phyloP scores from a whole-genome alignment of 1,140 invertebrate genomes.

The Drosophila sp. region DNA sequence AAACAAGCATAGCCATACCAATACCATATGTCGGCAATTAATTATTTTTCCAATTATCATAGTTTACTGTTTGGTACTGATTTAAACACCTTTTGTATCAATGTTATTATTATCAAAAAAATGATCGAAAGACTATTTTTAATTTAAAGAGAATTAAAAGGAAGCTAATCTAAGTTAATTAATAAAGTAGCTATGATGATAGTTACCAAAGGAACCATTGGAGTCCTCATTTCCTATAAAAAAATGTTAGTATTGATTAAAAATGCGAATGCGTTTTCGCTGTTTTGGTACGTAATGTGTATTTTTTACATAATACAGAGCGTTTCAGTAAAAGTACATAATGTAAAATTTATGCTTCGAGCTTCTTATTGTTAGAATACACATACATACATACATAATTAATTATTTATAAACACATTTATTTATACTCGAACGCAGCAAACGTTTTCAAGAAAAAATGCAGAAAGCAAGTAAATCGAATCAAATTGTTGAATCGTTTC shows the following conservation, averaged over 20 bases:
- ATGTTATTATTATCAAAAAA: too few relatives aligned
- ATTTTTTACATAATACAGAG: conserved; percentile 77
- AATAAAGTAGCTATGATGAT: too few relatives aligned
- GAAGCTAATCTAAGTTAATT: too few relatives aligned
- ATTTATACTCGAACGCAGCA: conserved; percentile 65
- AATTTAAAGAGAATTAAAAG: too few relatives aligned
- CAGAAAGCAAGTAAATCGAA: conserved; percentile 35
- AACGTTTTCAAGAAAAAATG: conserved; percentile 38
- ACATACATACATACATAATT: conserved; percentile 53
- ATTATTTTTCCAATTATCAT: not conserved
- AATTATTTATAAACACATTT: conserved; percentile 69
- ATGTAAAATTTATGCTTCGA: conserved; percentile 71
- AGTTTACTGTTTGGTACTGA: too few relatives aligned
- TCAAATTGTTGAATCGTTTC: conserved; percentile 7
- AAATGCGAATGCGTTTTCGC: conserved; percentile 9
- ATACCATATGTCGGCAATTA: conserved; percentile 6
- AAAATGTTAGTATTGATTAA: conserved; percentile 17
- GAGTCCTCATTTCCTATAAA: not conserved
- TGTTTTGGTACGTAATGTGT: conserved; percentile 65
- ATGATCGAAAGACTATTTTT: too few relatives aligned
- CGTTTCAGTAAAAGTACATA: conserved; percentile 64
- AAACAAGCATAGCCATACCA: conserved; percentile 70
- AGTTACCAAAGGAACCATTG: too few relatives aligned
- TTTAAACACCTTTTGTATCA: too few relatives aligned
- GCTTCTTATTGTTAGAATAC: conserved; percentile 74